These are phyloP conservation scores for Eulemur coronatus DNA, from an alignment of 2,797 vertebrate species.

Conservation along the genomic window DNA sequence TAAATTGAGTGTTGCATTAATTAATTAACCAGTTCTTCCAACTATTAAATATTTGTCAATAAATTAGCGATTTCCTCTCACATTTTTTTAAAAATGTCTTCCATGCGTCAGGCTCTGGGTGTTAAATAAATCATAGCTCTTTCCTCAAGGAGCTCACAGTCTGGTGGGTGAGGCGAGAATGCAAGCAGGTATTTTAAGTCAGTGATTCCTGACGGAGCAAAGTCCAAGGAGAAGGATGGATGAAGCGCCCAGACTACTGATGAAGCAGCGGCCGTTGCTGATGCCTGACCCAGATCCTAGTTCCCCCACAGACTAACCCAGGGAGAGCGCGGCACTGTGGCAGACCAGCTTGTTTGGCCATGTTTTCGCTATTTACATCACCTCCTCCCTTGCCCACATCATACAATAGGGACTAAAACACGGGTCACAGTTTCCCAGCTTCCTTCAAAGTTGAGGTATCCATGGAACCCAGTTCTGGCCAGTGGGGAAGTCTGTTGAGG, in stretches of 20 bases:
- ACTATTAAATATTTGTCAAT: conserved; percentile 5
- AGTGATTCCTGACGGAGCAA: background rate
- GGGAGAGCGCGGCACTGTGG: background rate
- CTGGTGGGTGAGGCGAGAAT: background rate
- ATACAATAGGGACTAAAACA: background rate
- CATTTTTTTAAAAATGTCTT: background rate
- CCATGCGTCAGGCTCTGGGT: background rate
- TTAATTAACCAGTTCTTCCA: background rate
- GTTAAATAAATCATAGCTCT: background rate
- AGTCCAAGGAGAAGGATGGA: background rate
- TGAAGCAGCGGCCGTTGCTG: background rate
- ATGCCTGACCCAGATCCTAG: background rate
- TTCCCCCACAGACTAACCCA: background rate
- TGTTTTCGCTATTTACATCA: too few relatives aligned
- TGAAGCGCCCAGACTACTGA: background rate
- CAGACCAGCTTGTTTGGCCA: too few relatives aligned
- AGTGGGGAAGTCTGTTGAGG: background rate
- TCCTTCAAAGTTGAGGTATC: background rate
- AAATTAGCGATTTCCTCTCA: background rate
- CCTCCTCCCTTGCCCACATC: background rate
- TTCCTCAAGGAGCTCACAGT: background rate
- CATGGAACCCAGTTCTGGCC: background rate
- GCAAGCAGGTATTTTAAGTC: background rate
- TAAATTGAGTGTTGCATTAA: background rate
- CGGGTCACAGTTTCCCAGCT: background rate